Percentiles rank a stretch among this genome's conserved stretches.
Conservation (phyloP, 2,797 vertebrate species). For the Enteromius viviparus region DNA sequence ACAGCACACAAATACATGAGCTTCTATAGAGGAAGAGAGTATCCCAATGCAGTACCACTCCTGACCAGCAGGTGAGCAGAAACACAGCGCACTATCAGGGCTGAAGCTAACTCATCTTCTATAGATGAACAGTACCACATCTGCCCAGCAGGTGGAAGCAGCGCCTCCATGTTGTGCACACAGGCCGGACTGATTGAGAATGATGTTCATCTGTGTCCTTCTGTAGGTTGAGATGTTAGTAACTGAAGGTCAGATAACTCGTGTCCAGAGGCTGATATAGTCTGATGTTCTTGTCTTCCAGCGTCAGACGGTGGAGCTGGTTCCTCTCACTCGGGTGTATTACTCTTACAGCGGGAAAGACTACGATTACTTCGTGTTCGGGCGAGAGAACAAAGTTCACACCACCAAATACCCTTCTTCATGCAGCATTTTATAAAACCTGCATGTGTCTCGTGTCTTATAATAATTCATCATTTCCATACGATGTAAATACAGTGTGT, state of each 20-base stretch:
- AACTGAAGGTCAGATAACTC: no score
- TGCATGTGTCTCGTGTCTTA: not conserved
- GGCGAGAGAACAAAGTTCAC: slow-evolving; percentile 80
- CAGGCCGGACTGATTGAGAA: not conserved
- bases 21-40: not conserved
- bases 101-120: no score
- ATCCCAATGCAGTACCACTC: not conserved
- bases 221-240: not conserved
- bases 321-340: slow-evolving; percentile 82
- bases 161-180: not conserved
- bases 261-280: no score
- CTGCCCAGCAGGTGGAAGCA: not conserved
- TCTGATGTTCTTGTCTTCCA: slow-evolving; percentile 57
- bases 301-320: slow-evolving; percentile 84
- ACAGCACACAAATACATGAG: no score
- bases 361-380: slow-evolving; percentile 79
- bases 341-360: slow-evolving; percentile 78
- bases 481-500: not conserved
- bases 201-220: not conserved
- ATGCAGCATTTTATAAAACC: slow-evolving; percentile 69
- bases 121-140: not conserved
- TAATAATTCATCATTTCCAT: not conserved
- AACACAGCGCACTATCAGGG: no score
- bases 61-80: no score
- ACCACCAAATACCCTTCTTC: slow-evolving; percentile 76